phyloP scores from a whole-genome alignment of 2,888 invertebrate genomes.

The Pammene aurita region DNA sequence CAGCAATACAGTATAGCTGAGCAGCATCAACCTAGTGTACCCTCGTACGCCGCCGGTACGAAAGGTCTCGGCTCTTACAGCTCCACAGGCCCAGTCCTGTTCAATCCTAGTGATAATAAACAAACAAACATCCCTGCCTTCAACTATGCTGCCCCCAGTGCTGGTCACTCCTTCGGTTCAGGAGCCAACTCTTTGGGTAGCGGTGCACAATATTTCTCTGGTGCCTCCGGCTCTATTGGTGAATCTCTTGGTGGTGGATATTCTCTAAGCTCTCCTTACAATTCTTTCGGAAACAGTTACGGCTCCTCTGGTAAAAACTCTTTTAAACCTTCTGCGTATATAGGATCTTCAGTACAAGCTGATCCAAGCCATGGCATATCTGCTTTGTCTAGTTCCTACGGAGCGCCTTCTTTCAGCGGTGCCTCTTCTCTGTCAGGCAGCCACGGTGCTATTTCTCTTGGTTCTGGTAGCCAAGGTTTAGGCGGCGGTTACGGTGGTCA shows the following conservation, averaged over 20 bases:
- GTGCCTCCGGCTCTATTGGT: conserved; percentile 24
- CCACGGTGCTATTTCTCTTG: conserved; percentile 46
- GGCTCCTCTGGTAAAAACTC: conserved; percentile 63
- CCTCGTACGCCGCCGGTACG: conserved; percentile 70
- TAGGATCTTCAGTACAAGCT: conserved; percentile 70
- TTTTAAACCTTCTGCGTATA: conserved; percentile 76
- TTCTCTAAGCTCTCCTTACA: conserved; percentile 54
- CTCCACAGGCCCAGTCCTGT: conserved; percentile 74
- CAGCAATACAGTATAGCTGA: conserved; percentile 66
- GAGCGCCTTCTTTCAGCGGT: conserved; percentile 59
- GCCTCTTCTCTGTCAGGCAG: conserved; percentile 51
- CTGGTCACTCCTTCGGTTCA: conserved; percentile 53
- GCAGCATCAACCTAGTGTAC: conserved; percentile 57
- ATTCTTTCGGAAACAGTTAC: conserved; percentile 59
- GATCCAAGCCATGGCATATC: conserved; percentile 65
- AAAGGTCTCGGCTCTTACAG: conserved; percentile 75
- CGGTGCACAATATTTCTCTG: conserved; percentile 41
- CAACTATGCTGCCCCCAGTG: conserved; percentile 57
- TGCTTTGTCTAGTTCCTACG: conserved; percentile 60
- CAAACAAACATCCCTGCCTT: conserved; percentile 50
- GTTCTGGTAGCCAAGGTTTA: conserved; percentile 25
- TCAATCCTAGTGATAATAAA: conserved; percentile 65
- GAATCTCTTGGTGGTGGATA: conserved; percentile 46
- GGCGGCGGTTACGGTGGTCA: conserved; percentile 44
- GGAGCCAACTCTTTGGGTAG: conserved; percentile 32